Percentiles rank a stretch among this genome's conserved stretches.
Evolutionary conservation across 2,797 vertebrate genomes (phyloP).

Genomic region (Zenarchopterus dispar): DNA sequence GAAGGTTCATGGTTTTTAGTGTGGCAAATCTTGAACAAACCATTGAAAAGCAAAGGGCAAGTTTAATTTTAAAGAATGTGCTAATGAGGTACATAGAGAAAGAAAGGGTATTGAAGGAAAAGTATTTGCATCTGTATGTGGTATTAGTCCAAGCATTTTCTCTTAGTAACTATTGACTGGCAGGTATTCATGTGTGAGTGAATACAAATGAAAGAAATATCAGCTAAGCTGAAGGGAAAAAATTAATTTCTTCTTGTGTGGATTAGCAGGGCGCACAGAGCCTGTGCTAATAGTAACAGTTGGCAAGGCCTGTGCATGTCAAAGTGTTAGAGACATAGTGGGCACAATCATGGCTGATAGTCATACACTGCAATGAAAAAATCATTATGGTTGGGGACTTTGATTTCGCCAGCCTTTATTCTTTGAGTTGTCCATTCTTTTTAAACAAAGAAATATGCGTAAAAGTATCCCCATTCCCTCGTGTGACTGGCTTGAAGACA

Average conservation of each 20-base stretch:
- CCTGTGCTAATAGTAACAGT: slow-evolving; percentile 8
- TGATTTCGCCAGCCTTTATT: slow-evolving; percentile 32
- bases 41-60: slow-evolving; percentile 49
- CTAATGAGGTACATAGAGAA: slow-evolving; percentile 69
- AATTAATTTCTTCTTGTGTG: slow-evolving; percentile 38
- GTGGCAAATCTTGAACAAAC: slow-evolving; percentile 57
- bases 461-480: neutral
- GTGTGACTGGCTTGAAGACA: slow-evolving; percentile 8
- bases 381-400: slow-evolving; percentile 28
- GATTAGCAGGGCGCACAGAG: slow-evolving; percentile 10
- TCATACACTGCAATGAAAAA: slow-evolving; percentile 19
- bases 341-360: slow-evolving; percentile 9
- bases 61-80: slow-evolving; percentile 67
- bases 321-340: slow-evolving; percentile 1
- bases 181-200: slow-evolving; percentile 39
- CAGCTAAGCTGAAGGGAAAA: slow-evolving; percentile 8
- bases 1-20: neutral
- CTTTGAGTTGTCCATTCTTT: slow-evolving; percentile 23
- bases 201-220: slow-evolving; percentile 26
- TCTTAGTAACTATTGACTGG: slow-evolving; percentile 27
- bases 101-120: slow-evolving; percentile 33
- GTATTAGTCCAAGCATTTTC: slow-evolving; percentile 26
- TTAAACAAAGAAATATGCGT: slow-evolving; percentile 25
- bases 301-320: neutral
- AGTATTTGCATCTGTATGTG: slow-evolving; percentile 6